phyloP scores from a whole-genome alignment of 2,888 invertebrate genomes.

The Idaea straminata region DNA sequence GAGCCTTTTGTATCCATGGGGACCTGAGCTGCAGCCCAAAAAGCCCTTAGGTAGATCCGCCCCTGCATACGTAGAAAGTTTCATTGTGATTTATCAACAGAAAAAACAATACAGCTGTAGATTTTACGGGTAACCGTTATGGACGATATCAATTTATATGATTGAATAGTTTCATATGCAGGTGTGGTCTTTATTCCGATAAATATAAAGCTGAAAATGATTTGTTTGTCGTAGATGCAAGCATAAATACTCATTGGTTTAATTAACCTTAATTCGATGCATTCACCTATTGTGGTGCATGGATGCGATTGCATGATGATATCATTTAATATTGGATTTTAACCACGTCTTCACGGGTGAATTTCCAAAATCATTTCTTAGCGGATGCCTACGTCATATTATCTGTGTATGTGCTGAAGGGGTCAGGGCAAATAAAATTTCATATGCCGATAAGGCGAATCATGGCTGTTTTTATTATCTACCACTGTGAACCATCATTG shows the following conservation, averaged over 20 bases:
- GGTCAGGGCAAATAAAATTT: too few relatives aligned
- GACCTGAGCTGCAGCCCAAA: too few relatives aligned
- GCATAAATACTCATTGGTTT: constrained; percentile 60
- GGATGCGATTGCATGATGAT: constrained; percentile 41
- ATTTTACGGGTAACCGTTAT: constrained; percentile 28
- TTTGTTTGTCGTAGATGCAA: constrained; percentile 33
- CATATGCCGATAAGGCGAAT: too few relatives aligned
- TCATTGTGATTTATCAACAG: constrained; percentile 13
- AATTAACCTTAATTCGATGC: constrained; percentile 71
- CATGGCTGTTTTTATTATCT: too few relatives aligned
- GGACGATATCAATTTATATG: constrained; percentile 39
- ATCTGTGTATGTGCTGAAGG: too few relatives aligned
- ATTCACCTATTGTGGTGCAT: constrained; percentile 49
- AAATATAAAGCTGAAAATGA: constrained; percentile 39
- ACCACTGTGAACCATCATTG: too few relatives aligned
- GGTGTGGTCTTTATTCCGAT: constrained; percentile 33
- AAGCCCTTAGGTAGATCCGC: too few relatives aligned
- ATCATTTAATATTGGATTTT: neutral
- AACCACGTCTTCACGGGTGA: too few relatives aligned
- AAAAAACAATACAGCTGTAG: constrained; percentile 17
- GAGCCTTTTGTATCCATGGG: neutral
- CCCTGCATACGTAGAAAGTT: neutral
- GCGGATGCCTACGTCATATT: too few relatives aligned
- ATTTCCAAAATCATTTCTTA: too few relatives aligned
- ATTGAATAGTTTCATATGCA: constrained; percentile 29